Evolutionary conservation across 2,888 invertebrate species (phyloP).

Genomic region (Rosalia funebris): DNA sequence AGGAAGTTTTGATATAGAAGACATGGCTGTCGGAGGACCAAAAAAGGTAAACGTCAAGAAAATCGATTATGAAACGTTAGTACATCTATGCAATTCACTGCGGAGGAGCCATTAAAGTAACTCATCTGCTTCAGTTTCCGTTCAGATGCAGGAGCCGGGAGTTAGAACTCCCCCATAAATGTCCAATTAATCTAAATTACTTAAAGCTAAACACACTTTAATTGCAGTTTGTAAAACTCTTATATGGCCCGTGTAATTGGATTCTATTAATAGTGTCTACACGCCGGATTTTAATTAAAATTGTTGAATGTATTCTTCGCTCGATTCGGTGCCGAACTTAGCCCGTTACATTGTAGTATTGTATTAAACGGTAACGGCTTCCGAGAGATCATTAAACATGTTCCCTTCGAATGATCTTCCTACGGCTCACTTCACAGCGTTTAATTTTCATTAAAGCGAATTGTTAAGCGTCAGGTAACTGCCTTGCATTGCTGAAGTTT

Average conservation of each 20-base stretch:
- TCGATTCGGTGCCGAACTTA: background rate
- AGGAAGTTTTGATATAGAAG: no score
- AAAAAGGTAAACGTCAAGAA: background rate
- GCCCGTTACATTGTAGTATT: constrained; percentile 16
- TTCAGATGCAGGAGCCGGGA: constrained; percentile 1
- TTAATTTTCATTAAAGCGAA: background rate
- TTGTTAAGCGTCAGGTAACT: no score
- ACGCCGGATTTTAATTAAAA: constrained; percentile 16
- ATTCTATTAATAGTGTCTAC: constrained; percentile 25
- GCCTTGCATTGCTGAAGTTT: no score
- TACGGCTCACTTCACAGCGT: background rate
- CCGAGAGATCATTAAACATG: background rate
- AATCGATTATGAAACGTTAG: no score
- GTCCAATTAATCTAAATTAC: constrained; percentile 17
- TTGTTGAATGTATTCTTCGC: constrained; percentile 10
- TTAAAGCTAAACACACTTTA: constrained; percentile 18
- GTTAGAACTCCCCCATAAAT: background rate
- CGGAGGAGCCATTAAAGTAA: background rate
- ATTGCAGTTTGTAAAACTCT: constrained; percentile 31
- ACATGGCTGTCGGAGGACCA: background rate
- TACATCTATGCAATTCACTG: no score
- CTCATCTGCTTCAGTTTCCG: background rate
- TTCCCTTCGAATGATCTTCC: background rate
- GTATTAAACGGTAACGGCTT: constrained; percentile 3
- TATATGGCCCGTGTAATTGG: constrained; percentile 33